Conservation (phyloP, 1,140 invertebrate genomes). For the Drosophila pectinifera region DNA sequence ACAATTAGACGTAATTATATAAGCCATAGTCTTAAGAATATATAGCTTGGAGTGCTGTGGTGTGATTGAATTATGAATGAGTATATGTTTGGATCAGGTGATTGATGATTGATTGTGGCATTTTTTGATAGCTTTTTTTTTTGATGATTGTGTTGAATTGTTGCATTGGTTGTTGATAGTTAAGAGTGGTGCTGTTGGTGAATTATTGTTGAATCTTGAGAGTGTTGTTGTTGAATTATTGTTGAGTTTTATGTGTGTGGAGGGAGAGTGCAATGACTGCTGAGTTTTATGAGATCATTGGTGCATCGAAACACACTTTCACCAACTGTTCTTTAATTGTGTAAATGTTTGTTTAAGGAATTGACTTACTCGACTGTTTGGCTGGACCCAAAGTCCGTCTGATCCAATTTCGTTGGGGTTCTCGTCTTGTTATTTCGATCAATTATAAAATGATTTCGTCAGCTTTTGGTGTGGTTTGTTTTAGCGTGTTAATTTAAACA, state of each 20-base stretch:
- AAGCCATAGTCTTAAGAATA: slow-evolving; percentile 9
- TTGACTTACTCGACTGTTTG: too few relatives aligned
- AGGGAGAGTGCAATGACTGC: too few relatives aligned
- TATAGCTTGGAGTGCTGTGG: slow-evolving; percentile 25
- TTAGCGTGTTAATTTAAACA: slow-evolving; percentile 13
- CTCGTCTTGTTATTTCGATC: neutral
- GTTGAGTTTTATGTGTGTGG: too few relatives aligned
- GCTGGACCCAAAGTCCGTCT: slow-evolving; percentile 10
- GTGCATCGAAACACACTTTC: neutral
- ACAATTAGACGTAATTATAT: slow-evolving; percentile 19
- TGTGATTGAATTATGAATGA: slow-evolving; percentile 3
- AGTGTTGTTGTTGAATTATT: neutral
- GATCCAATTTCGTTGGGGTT: neutral
- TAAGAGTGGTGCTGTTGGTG: neutral
- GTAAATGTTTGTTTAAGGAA: neutral
- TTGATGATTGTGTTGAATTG: slow-evolving; percentile 3
- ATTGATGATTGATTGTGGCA: slow-evolving; percentile 1
- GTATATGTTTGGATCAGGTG: neutral
- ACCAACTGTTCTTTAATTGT: neutral
- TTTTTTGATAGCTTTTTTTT: neutral
- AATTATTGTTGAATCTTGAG: neutral
- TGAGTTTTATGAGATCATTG: too few relatives aligned
- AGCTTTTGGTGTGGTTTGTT: slow-evolving; percentile 40
- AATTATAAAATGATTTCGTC: slow-evolving; percentile 9
- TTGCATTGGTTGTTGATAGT: too few relatives aligned